Conservation (phyloP, 2,113 vertebrate species). For the Collichthys lucidus region DNA sequence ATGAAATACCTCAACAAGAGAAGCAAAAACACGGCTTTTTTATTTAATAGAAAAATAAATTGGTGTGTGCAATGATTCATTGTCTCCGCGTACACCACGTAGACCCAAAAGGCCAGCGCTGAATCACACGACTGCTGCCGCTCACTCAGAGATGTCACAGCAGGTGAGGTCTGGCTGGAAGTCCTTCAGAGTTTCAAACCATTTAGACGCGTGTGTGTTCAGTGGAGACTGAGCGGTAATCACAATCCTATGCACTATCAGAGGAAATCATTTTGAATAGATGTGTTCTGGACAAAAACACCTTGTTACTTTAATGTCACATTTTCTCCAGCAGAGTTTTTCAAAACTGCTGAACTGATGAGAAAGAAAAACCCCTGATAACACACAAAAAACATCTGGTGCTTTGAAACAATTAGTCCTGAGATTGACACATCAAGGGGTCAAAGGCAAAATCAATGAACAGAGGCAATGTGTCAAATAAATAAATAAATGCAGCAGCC, state of each 20-base stretch:
- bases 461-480: background rate
- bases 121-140: background rate
- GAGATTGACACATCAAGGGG: conserved; percentile 10
- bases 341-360: background rate
- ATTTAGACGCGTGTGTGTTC: no score
- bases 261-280: no score
- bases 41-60: conserved; percentile 18
- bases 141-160: background rate
- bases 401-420: conserved; percentile 26
- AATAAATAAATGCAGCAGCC: background rate
- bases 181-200: background rate
- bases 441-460: conserved; percentile 22
- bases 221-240: background rate
- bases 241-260: no score
- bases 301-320: background rate
- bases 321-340: conserved; percentile 14
- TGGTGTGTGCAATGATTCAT: background rate
- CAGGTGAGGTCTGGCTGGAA: background rate
- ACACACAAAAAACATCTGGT: background rate
- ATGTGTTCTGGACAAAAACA: background rate
- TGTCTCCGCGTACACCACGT: background rate
- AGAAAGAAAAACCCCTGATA: background rate
- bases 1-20: conserved; percentile 1
- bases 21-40: background rate
- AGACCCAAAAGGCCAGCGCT: background rate